phyloP scores from a whole-genome alignment of 2,888 invertebrate genomes.

The Scotopteryx bipunctaria region DNA sequence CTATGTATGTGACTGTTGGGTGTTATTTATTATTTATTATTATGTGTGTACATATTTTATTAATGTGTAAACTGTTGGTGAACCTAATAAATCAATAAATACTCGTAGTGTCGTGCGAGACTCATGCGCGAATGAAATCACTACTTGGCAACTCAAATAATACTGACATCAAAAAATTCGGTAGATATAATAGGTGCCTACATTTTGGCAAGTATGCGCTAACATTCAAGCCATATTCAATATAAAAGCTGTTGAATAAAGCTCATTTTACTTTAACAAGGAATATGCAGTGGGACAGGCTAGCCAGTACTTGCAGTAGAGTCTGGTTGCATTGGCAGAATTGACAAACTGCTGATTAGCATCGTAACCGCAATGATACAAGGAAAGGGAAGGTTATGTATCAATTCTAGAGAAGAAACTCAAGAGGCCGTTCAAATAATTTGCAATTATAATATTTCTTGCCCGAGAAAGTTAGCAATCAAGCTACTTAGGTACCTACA shows the following conservation, averaged over 20 bases:
- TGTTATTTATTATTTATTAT: too few relatives aligned
- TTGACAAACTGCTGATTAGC: constrained; percentile 49
- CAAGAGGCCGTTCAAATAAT: constrained; percentile 10
- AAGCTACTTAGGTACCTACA: constrained; percentile 11
- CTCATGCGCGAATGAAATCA: too few relatives aligned
- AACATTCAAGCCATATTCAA: neutral
- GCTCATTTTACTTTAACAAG: neutral
- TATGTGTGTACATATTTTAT: too few relatives aligned
- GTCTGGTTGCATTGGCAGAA: constrained; percentile 64
- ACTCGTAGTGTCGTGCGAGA: too few relatives aligned
- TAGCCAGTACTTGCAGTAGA: constrained; percentile 12
- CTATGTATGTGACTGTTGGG: too few relatives aligned
- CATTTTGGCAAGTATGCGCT: too few relatives aligned
- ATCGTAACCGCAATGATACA: constrained; percentile 11
- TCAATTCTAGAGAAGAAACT: constrained; percentile 21
- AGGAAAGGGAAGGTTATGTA: constrained; percentile 16
- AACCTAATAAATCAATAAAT: too few relatives aligned
- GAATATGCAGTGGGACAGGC: neutral
- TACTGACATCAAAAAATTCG: too few relatives aligned
- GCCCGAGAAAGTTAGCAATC: constrained; percentile 11
- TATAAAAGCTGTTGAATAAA: neutral
- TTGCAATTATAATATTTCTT: constrained; percentile 14
- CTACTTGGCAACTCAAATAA: too few relatives aligned
- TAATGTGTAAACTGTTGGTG: too few relatives aligned
- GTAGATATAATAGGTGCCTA: too few relatives aligned